These are phyloP conservation scores for Stichopus chloronotus DNA, from an alignment of 35 echinoderm and acorn worm genomes.

Conservation along the genomic window DNA sequence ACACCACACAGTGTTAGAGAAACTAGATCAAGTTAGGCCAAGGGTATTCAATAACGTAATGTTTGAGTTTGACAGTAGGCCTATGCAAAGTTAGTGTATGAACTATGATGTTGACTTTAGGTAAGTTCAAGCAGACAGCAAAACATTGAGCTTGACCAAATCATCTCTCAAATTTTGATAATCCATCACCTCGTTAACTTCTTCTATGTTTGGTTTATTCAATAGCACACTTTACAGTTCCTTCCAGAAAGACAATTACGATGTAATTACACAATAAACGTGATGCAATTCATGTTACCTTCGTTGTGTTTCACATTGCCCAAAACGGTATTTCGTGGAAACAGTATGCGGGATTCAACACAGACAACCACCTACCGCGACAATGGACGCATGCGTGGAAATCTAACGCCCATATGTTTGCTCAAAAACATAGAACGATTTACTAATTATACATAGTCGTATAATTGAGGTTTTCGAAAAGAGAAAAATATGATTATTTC, in stretches of 20 bases:
- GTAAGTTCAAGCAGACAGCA: constrained; percentile 41
- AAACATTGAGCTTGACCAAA: constrained; percentile 52
- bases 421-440: background rate
- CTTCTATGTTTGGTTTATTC: background rate
- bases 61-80: background rate
- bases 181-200: background rate
- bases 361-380: background rate
- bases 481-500: no score
- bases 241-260: no score
- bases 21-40: no score
- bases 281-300: no score
- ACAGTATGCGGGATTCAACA: background rate
- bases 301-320: background rate
- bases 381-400: constrained; percentile 39
- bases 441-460: no score
- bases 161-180: background rate
- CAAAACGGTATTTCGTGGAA: constrained; percentile 19
- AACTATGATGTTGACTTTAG: background rate
- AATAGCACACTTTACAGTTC: no score
- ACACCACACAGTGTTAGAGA: no score
- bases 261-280: no score
- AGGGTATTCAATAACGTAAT: no score
- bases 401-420: background rate
- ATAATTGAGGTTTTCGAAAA: no score
- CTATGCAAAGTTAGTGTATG: background rate